Percentiles rank a stretch among this genome's conserved stretches.
These are phyloP conservation scores for Drosophila suzukii DNA, from an alignment of 1,140 invertebrate genomes.

Conservation along the genomic window DNA sequence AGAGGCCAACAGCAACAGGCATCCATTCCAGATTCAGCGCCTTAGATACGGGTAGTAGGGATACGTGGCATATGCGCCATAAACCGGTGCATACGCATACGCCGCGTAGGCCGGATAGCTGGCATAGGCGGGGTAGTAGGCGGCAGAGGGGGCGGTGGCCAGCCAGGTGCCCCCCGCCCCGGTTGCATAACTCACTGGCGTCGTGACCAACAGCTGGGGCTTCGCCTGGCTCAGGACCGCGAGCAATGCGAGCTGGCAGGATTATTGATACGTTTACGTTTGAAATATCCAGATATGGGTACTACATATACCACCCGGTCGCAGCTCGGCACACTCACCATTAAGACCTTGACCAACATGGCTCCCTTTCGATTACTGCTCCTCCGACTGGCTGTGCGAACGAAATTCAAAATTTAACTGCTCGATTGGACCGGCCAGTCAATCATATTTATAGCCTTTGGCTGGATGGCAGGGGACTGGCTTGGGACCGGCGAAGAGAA, in stretches of 20 bases:
- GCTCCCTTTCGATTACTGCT: constrained; percentile 10
- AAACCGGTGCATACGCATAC: constrained; percentile 70
- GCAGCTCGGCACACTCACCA: constrained; percentile 56
- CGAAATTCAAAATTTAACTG: constrained; percentile 68
- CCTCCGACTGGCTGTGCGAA: constrained; percentile 22
- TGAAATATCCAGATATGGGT: constrained; percentile 23
- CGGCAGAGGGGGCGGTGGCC: constrained; percentile 14
- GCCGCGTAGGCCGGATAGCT: constrained; percentile 70
- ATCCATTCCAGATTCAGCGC: constrained; percentile 41
- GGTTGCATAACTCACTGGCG: constrained; percentile 67
- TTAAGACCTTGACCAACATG: constrained; percentile 67
- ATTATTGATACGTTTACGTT: constrained; percentile 34
- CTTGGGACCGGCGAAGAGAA: constrained; percentile 18
- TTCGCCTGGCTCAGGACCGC: constrained; percentile 49
- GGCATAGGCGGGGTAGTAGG: constrained; percentile 54
- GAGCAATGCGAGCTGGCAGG: constrained; percentile 57
- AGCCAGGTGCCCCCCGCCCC: constrained; percentile 47
- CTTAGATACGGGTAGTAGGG: constrained; percentile 70
- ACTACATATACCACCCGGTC: background rate
- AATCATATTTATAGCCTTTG: constrained; percentile 81
- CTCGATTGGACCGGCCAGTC: constrained; percentile 47
- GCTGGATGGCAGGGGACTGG: constrained; percentile 10
- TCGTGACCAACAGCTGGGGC: constrained; percentile 60
- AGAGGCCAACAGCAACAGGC: constrained; percentile 1
- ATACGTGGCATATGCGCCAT: constrained; percentile 73